Conservation (phyloP, 1,140 invertebrate genomes). For the Ylistrum balloti region DNA sequence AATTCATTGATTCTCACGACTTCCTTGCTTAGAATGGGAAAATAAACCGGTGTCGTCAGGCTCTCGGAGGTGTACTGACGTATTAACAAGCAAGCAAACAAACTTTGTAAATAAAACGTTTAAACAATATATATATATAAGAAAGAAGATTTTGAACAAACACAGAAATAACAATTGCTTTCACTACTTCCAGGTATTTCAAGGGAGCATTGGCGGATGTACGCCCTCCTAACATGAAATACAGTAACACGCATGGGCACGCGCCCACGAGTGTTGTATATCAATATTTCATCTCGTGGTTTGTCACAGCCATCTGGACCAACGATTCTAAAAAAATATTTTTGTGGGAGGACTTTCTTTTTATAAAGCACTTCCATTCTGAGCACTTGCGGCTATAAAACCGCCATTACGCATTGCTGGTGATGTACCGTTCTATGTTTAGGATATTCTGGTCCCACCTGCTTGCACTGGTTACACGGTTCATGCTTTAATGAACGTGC, state of each 20-base stretch:
- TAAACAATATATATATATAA: no score
- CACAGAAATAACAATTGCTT: no score
- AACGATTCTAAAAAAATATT: neutral
- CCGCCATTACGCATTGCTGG: neutral
- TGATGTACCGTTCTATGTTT: neutral
- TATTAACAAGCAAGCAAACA: no score
- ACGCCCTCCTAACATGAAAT: neutral
- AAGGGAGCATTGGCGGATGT: no score
- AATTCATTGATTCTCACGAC: no score
- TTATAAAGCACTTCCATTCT: neutral
- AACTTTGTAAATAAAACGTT: no score
- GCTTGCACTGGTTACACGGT: slow-evolving; percentile 8
- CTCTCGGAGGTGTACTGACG: no score
- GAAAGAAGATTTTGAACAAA: no score
- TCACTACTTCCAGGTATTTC: no score
- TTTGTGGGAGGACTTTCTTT: neutral
- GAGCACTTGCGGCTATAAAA: neutral
- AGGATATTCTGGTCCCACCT: neutral
- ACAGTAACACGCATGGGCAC: neutral
- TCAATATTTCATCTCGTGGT: slow-evolving; percentile 25
- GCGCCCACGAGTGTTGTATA: neutral
- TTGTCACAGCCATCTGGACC: neutral
- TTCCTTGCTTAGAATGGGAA: no score
- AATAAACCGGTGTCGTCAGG: no score
- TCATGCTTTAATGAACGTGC: neutral